Base-by-base conservation (phyloP, 2,113 vertebrate genomes). In the Prionailurus bengalensis region DNA sequence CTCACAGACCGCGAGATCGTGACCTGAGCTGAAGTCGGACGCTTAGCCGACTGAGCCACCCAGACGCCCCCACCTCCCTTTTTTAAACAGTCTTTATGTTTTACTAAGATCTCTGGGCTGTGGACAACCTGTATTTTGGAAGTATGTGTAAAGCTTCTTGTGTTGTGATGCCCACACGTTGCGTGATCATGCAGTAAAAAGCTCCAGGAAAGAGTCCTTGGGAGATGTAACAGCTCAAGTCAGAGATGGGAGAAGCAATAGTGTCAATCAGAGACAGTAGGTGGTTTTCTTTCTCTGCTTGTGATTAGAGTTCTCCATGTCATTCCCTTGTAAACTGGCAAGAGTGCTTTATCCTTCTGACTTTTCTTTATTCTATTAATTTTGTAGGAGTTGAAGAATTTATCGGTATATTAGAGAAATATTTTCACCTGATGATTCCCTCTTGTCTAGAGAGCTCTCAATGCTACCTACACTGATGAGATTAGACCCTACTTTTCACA, bases 101-200 rank as follows among this genome's bases (percentile, higher is more conserved):
- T 97, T 91, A 76, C 48, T 76, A 55, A 93, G 79, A n/a, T 87
- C 78, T 93, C 73, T 12, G 4, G 51, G 42, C 68, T 89, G 76
- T 95, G 61, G 76, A 36, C 36, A 87, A 27, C 65, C 73, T 94
- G 45, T 96, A 4, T 95, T 97, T 95, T 91, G 70, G 65, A 95
- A 95, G 48, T 81, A 42, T 83, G 39, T 89, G 68, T 89, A 70
- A 92, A 94, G 66, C 71, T 85, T 97, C 42, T 89, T 85, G 48
- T 95, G 39, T 84, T 86, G 90, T 93, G 81, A 80, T 89, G 33
- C 63, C 51, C 33, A 87, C 39, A 71, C 15, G 14, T 55, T 36
- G 51, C 85, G 53, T 92, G 90, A 95, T 85, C 73, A 93, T 42
- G 73, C 25, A 90, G 66, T 78, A 73, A 90, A 94, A 79, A 94